Conservation (phyloP, 2,888 invertebrate species). For the Drosophila barbarae region DNA sequence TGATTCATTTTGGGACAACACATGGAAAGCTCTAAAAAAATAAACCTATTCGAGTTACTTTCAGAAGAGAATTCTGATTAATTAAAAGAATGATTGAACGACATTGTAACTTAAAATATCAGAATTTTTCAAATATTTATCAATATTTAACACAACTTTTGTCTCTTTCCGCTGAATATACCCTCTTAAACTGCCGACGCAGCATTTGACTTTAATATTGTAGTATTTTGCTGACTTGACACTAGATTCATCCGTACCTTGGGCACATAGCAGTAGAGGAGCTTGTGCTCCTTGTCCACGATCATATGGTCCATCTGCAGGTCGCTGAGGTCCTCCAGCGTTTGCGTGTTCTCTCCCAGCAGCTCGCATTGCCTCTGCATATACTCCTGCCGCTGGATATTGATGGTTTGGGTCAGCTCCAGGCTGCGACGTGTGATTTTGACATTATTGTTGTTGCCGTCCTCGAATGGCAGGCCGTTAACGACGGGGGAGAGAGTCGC, state of each 20-base stretch:
- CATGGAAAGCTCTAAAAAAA: conserved; percentile 28
- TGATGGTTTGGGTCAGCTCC: conserved; percentile 83
- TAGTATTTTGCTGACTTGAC: neutral
- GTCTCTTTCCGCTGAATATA: neutral
- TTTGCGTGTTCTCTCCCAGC: conserved; percentile 78
- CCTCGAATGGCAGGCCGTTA: conserved; percentile 66
- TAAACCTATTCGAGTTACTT: neutral
- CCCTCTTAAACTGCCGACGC: conserved; percentile 16
- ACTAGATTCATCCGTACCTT: conserved; percentile 82
- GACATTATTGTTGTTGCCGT: conserved; percentile 79
- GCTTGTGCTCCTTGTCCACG: conserved; percentile 89
- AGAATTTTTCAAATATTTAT: neutral
- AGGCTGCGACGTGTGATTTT: conserved; percentile 81
- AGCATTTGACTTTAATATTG: neutral
- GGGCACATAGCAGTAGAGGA: conserved; percentile 95
- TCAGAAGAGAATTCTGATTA: neutral
- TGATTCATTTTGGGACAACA: conserved; percentile 7
- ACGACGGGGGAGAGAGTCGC: conserved; percentile 28
- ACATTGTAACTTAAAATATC: neutral
- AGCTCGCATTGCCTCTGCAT: conserved; percentile 83
- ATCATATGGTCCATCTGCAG: conserved; percentile 88
- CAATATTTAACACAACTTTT: too few species aligned
- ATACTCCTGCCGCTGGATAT: conserved; percentile 83
- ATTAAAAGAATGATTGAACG: neutral
- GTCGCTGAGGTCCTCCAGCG: conserved; percentile 81